phyloP scores from a whole-genome alignment of 2,888 invertebrate species.

The Nephrotoma flavescens region DNA sequence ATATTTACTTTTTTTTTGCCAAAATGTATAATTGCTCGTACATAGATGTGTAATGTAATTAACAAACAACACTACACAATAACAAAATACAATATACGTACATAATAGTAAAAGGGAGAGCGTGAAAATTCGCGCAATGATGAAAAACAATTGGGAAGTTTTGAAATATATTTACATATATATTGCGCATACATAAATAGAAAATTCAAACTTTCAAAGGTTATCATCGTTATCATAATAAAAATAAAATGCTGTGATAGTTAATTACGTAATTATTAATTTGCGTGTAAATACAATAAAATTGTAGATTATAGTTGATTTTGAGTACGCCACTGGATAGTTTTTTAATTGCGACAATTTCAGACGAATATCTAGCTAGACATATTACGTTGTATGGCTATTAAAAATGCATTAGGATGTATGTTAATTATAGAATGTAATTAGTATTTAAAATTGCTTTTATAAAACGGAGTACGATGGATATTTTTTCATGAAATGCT shows the following conservation, averaged over 20 bases:
- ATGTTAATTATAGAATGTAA: too few relatives aligned
- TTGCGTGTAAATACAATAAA: neutral
- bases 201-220: neutral
- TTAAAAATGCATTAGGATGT: too few relatives aligned
- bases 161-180: neutral
- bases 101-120: neutral
- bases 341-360: neutral
- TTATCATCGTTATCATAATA: neutral
- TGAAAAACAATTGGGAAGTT: neutral
- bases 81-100: neutral
- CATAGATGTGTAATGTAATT: neutral
- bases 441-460: too few relatives aligned
- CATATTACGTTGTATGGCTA: too few relatives aligned
- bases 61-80: neutral
- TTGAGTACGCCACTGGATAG: neutral
- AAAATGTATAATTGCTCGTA: neutral
- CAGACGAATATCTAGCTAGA: too few relatives aligned
- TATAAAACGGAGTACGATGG: too few relatives aligned
- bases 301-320: neutral
- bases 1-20: neutral
- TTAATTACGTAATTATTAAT: neutral
- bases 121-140: neutral
- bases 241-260: neutral
- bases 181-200: neutral
- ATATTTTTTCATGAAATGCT: too few relatives aligned